phyloP scores from a whole-genome alignment of 2,113 vertebrate species.

The Dipodomys merriami region DNA sequence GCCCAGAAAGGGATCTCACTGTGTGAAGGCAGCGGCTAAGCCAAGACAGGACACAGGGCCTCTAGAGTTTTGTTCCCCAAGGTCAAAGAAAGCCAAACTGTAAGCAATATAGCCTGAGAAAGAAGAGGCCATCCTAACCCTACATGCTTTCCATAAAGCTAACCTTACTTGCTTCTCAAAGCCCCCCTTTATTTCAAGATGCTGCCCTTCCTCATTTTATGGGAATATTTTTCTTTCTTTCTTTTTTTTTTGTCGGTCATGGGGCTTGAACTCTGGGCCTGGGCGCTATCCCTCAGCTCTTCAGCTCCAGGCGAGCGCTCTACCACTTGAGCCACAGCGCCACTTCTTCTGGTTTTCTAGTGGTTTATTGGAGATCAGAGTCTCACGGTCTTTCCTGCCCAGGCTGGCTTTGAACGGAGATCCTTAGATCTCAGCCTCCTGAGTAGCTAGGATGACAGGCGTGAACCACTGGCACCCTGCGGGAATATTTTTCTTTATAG shows the following conservation, averaged over 20 bases:
- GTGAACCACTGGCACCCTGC: too few species aligned
- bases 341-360: too few species aligned
- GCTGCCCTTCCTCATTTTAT: not conserved
- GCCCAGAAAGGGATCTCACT: not conserved
- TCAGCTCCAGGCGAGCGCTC: too few species aligned
- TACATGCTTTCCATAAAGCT: too few species aligned
- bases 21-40: not conserved
- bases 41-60: not conserved
- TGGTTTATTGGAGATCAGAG: too few species aligned
- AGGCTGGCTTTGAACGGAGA: too few species aligned
- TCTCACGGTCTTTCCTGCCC: too few species aligned
- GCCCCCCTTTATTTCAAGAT: not conserved
- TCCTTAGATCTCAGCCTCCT: too few species aligned
- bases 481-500: conserved; percentile 16
- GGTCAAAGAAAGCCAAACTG: not conserved
- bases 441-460: too few species aligned
- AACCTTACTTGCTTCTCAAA: conserved; percentile 6
- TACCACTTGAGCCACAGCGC: too few species aligned
- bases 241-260: not conserved
- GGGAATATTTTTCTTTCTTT: conserved; percentile 29
- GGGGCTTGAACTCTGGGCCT: too few species aligned
- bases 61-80: not conserved
- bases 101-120: not conserved
- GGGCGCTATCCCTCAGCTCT: too few species aligned
- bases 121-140: not conserved